Percentiles rank a stretch among this genome's conserved stretches.
These are phyloP conservation scores for Cyrtonyx montezumae DNA, from an alignment of 2,113 vertebrate species.

Conservation along the genomic window DNA sequence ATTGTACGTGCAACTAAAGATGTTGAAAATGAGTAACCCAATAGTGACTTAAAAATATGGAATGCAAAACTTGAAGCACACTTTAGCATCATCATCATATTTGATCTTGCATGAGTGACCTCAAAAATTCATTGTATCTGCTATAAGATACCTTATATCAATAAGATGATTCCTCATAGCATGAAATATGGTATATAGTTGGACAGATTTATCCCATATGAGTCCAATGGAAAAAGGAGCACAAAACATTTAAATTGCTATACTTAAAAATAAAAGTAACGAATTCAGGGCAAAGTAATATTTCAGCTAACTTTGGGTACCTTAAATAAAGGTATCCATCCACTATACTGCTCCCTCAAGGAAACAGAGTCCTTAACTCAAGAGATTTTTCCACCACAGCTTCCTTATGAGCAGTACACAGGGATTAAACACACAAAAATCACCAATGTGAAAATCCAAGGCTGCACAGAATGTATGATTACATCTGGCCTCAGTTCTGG, in stretches of 20 bases:
- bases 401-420: neutral
- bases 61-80: constrained; percentile 52
- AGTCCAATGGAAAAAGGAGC: constrained; percentile 45
- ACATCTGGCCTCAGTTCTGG: neutral
- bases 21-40: constrained; percentile 40
- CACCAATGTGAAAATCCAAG: constrained; percentile 1
- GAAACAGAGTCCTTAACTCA: neutral
- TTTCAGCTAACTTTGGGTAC: neutral
- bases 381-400: neutral
- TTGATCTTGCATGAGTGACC: constrained; percentile 67
- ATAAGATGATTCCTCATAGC: neutral
- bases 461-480: neutral
- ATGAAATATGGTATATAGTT: too few species aligned
- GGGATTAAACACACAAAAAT: neutral
- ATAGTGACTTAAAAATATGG: constrained; percentile 54
- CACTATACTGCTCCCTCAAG: neutral
- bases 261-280: neutral
- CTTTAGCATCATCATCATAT: constrained; percentile 66
- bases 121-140: constrained; percentile 71
- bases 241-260: constrained; percentile 51
- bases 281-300: fast-evolving
- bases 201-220: too few species aligned
- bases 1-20: constrained; percentile 50
- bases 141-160: too few species aligned
- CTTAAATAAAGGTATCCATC: neutral